These are phyloP conservation scores for Agelas oroides DNA, from an alignment of 37 sponge, comb jelly and placozoan species.

Conservation along the genomic window DNA sequence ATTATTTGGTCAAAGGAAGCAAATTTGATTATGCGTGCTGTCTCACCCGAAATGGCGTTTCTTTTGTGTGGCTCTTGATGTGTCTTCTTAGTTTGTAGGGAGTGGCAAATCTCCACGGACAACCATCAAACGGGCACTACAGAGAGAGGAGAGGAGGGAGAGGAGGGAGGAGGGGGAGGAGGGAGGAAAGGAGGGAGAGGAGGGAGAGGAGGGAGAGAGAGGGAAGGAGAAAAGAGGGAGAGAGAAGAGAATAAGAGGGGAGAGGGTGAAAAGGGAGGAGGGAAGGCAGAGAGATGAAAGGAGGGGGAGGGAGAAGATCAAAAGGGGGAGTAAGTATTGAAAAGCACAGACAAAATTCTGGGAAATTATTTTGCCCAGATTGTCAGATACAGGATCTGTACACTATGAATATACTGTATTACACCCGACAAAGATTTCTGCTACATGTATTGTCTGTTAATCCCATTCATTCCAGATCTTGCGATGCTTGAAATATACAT, in stretches of 20 bases:
- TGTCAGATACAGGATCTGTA: too few relatives aligned
- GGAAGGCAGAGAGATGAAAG: neutral
- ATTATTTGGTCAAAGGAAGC: too few relatives aligned
- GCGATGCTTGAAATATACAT: too few relatives aligned
- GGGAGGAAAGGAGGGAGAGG: neutral
- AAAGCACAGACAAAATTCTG: too few relatives aligned
- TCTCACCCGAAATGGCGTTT: constrained; percentile 71
- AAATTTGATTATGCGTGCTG: too few relatives aligned
- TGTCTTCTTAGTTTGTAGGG: constrained; percentile 75
- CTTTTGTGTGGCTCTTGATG: constrained; percentile 79
- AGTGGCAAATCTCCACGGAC: constrained; percentile 78
- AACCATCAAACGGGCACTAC: constrained; percentile 78
- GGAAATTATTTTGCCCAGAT: too few relatives aligned
- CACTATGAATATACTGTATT: too few relatives aligned
- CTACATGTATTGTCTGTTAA: too few relatives aligned
- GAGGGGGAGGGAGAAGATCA: constrained; percentile 9
- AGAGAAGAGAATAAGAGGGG: neutral
- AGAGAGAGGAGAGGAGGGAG: neutral
- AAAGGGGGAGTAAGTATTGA: too few relatives aligned
- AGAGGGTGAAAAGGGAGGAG: neutral
- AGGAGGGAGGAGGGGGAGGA: neutral
- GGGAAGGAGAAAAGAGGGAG: neutral
- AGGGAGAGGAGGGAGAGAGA: constrained; percentile 14
- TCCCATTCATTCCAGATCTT: too few relatives aligned
- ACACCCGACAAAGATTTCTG: too few relatives aligned